Percentiles rank a stretch among this genome's conserved stretches.
Evolutionary conservation across 2,888 invertebrate genomes (phyloP).

Genomic region (Hypomecis atomaria): DNA sequence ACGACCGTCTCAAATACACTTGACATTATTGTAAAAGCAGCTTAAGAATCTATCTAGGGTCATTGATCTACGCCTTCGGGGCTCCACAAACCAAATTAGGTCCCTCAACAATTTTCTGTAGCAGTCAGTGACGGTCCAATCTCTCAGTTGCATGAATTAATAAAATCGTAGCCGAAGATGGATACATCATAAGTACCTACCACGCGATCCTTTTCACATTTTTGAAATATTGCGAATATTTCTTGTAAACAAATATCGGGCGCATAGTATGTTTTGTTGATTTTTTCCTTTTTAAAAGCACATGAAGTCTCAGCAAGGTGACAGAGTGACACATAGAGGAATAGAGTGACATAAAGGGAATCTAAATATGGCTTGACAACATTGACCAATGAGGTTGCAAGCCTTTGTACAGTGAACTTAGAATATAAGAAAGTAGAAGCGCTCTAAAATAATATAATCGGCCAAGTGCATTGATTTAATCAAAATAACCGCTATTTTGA

Average conservation of each 20-base stretch:
- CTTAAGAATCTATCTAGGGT: background rate
- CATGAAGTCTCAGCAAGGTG: too few relatives aligned
- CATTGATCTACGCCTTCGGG: slow-evolving; percentile 8
- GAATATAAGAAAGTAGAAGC: too few relatives aligned
- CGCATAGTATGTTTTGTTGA: slow-evolving; percentile 69
- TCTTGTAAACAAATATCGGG: slow-evolving; percentile 67
- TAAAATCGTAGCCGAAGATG: background rate
- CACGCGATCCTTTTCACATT: slow-evolving; percentile 77
- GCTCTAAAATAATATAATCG: too few relatives aligned
- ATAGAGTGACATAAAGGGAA: too few relatives aligned
- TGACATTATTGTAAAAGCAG: background rate
- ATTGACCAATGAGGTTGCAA: too few relatives aligned
- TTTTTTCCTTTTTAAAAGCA: slow-evolving; percentile 52
- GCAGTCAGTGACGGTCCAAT: slow-evolving; percentile 1
- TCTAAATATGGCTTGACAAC: background rate
- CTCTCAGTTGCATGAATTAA: slow-evolving; percentile 9
- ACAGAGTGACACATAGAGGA: too few relatives aligned
- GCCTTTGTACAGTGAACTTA: too few relatives aligned
- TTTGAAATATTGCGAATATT: slow-evolving; percentile 75
- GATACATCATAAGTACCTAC: slow-evolving; percentile 44
- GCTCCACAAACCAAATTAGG: slow-evolving; percentile 5
- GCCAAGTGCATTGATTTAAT: too few relatives aligned
- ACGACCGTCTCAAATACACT: background rate
- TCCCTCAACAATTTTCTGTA: slow-evolving; percentile 8
- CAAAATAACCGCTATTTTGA: too few relatives aligned